A percentile compares a stretch with the other conserved stretches of the same genome.
phyloP scores from a whole-genome alignment of 2,888 invertebrate species.

The Drepana falcataria region DNA sequence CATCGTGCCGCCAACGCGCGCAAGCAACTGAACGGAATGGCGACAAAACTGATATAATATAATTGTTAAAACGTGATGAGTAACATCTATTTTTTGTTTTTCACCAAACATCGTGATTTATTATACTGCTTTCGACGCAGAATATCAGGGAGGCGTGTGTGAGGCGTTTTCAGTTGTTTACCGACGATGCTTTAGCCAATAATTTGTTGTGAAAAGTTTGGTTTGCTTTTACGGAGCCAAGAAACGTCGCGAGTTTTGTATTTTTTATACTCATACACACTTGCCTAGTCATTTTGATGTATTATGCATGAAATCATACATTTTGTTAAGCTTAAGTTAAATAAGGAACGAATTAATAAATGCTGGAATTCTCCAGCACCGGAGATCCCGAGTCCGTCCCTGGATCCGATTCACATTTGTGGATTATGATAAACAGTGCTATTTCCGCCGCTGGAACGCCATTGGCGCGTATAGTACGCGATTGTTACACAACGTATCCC shows the following conservation, averaged over 20 bases:
- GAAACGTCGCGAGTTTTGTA: background rate
- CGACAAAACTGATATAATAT: slow-evolving; percentile 45
- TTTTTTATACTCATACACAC: background rate
- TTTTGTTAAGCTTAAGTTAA: too few species aligned
- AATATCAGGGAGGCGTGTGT: slow-evolving; percentile 15
- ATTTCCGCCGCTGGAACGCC: slow-evolving; percentile 47
- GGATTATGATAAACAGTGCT: slow-evolving; percentile 65
- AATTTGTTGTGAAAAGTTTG: background rate
- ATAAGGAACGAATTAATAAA: slow-evolving; percentile 3
- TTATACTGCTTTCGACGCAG: slow-evolving; percentile 38
- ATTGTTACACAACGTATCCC: background rate
- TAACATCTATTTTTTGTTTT: slow-evolving; percentile 49
- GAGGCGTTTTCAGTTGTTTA: slow-evolving; percentile 19
- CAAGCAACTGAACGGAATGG: slow-evolving; percentile 49
- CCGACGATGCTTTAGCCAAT: background rate
- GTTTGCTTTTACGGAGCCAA: background rate
- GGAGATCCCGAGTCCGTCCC: slow-evolving; percentile 42
- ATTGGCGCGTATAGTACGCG: slow-evolving; percentile 9
- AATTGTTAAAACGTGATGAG: slow-evolving; percentile 42
- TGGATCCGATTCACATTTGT: slow-evolving; percentile 50
- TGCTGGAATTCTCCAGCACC: slow-evolving; percentile 50
- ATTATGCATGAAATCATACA: too few species aligned
- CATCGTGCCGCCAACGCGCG: slow-evolving; percentile 46
- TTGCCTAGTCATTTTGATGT: background rate
- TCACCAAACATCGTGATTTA: slow-evolving; percentile 52